Evolutionary conservation across 1,140 invertebrate genomes (phyloP).

Genomic region (Popillia japonica): DNA sequence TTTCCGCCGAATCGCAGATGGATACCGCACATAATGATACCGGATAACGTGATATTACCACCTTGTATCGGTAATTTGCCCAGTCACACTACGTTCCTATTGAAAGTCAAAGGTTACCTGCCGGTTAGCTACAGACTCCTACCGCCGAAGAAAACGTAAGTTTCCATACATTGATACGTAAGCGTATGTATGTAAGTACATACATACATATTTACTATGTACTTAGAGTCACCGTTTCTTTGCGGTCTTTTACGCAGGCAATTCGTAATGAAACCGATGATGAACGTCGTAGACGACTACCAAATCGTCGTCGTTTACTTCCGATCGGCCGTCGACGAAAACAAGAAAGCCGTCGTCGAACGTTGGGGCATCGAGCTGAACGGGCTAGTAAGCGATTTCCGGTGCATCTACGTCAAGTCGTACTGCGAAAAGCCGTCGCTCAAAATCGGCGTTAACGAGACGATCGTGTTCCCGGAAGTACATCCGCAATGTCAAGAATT

Average conservation of each 20-base stretch:
- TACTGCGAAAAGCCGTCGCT: constrained; percentile 47
- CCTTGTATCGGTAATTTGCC: constrained; percentile 43
- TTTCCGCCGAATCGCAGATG: constrained; percentile 49
- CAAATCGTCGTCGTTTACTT: constrained; percentile 48
- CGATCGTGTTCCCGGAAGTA: constrained; percentile 44
- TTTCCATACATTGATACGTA: too few species aligned
- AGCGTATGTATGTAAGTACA: too few species aligned
- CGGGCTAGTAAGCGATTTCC: constrained; percentile 40
- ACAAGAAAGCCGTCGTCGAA: constrained; percentile 45
- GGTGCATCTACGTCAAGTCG: constrained; percentile 45
- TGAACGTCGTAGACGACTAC: constrained; percentile 44
- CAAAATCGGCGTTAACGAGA: constrained; percentile 45
- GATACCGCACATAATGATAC: constrained; percentile 47
- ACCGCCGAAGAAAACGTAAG: constrained; percentile 49
- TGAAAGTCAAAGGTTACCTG: constrained; percentile 48
- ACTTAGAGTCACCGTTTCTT: too few species aligned
- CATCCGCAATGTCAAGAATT: constrained; percentile 46
- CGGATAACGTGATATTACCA: constrained; percentile 47
- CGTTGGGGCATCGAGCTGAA: constrained; percentile 50
- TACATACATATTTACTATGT: too few species aligned
- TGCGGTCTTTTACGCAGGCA: too few species aligned
- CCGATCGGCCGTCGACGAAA: constrained; percentile 8
- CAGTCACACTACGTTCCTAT: constrained; percentile 45
- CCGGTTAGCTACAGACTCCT: constrained; percentile 49
- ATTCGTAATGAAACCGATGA: constrained; percentile 50